A percentile compares a stretch with the other conserved stretches of the same genome.
These are phyloP conservation scores for Villa cingulata DNA, from an alignment of 2,888 invertebrate species.

Conservation along the genomic window DNA sequence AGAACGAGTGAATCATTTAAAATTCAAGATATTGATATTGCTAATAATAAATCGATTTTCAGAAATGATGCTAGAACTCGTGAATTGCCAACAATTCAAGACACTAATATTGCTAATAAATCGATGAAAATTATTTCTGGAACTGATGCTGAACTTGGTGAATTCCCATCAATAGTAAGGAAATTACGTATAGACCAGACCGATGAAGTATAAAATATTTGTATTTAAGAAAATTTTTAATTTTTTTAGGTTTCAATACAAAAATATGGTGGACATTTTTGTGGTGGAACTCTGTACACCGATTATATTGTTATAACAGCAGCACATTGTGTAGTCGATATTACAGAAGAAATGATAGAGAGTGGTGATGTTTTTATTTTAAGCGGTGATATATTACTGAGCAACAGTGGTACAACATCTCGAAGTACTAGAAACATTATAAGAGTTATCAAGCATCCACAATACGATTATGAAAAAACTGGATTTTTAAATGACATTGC, in stretches of 20 bases:
- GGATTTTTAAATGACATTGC: neutral
- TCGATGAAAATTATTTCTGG: neutral
- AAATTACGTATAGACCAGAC: neutral
- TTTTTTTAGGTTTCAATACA: neutral
- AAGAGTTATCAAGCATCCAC: neutral
- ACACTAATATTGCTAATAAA: neutral
- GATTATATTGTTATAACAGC: neutral
- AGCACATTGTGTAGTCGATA: neutral
- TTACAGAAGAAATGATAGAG: neutral
- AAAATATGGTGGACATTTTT: neutral
- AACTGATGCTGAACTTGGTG: neutral
- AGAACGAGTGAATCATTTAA: too few relatives aligned
- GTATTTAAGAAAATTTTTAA: neutral
- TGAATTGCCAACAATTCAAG: too few relatives aligned
- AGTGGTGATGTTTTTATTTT: neutral
- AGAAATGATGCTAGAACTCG: too few relatives aligned
- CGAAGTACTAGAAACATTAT: neutral
- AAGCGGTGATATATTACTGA: neutral
- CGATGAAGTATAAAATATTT: neutral
- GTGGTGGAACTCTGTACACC: neutral
- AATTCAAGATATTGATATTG: too few relatives aligned
- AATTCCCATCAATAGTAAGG: neutral
- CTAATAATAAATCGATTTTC: too few relatives aligned
- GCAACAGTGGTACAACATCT: neutral
- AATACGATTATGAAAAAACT: neutral